Percentiles rank a stretch among this genome's conserved stretches.
Evolutionary conservation across 2,797 vertebrate genomes (phyloP).

Genomic region (Oreochromis grahami): DNA sequence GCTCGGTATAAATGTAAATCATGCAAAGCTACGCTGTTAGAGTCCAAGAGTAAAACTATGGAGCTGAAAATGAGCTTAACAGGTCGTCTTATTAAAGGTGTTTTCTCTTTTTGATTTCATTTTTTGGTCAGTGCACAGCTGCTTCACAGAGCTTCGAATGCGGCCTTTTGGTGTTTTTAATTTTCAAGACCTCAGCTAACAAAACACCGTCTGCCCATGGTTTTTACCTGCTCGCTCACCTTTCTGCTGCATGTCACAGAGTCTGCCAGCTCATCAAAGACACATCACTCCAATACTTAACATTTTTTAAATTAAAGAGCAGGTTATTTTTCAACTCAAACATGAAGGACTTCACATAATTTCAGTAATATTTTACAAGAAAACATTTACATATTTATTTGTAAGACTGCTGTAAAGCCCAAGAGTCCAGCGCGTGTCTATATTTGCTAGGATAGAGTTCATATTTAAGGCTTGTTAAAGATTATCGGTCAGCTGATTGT

Average conservation of each 20-base stretch:
- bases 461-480: background rate
- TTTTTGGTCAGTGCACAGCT: background rate
- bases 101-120: background rate
- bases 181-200: background rate
- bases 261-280: background rate
- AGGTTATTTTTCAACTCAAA: background rate
- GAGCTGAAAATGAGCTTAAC: background rate
- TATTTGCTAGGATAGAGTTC: background rate
- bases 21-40: background rate
- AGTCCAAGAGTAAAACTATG: background rate
- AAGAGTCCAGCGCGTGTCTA: background rate
- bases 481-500: background rate
- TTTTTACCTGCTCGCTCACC: background rate
- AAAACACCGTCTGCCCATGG: background rate
- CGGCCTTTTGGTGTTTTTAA: background rate
- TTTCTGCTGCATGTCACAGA: background rate
- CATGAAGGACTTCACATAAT: background rate
- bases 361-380: conserved; percentile 2
- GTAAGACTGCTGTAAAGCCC: background rate
- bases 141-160: background rate
- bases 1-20: background rate
- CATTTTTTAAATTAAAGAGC: background rate
- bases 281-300: background rate
- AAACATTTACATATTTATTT: background rate
- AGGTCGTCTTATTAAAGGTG: background rate